Conservation (phyloP, 2,113 vertebrate species). For the Colius striatus region DNA sequence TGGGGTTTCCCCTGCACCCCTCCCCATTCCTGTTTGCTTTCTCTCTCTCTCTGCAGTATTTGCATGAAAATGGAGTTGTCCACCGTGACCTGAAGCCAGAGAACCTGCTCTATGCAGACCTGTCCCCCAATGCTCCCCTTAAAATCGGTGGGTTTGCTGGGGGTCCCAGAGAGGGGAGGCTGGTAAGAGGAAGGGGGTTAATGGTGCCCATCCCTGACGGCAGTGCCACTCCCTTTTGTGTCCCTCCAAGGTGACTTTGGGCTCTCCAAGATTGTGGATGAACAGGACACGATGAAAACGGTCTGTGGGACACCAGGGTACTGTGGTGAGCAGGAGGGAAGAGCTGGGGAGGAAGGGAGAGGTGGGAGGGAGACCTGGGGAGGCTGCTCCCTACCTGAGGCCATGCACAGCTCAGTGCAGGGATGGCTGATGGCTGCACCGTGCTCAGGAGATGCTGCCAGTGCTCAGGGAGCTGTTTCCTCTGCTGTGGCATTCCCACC, state of each 20-base stretch:
- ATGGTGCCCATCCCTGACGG: neutral
- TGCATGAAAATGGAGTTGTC: slow-evolving; percentile 82
- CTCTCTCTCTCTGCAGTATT: slow-evolving; percentile 64
- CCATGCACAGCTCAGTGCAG: fast-evolving
- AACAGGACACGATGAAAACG: slow-evolving; percentile 90
- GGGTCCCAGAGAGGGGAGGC: neutral
- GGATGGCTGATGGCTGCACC: fast-evolving
- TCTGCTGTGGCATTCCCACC: fast-evolving
- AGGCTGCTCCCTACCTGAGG: neutral
- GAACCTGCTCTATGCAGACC: slow-evolving; percentile 88
- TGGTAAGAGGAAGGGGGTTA: fast-evolving
- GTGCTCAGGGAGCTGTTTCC: neutral
- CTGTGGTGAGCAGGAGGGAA: slow-evolving; percentile 79
- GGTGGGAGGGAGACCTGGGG: fast-evolving
- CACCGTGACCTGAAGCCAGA: slow-evolving; percentile 88
- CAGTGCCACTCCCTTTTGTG: neutral
- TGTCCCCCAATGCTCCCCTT: slow-evolving; percentile 81
- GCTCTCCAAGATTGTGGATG: slow-evolving; percentile 89
- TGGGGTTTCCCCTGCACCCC: fast-evolving
- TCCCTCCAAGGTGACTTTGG: slow-evolving; percentile 83
- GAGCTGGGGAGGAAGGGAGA: neutral
- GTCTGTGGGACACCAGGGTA: slow-evolving; percentile 90
- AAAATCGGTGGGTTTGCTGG: slow-evolving; percentile 81
- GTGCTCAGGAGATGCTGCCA: fast-evolving
- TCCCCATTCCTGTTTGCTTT: fast-evolving